A percentile compares a stretch with the other conserved stretches of the same genome.
Evolutionary conservation across 2,888 invertebrate species (phyloP).

Genomic region (Pseudococcus jackbeardsleyi): DNA sequence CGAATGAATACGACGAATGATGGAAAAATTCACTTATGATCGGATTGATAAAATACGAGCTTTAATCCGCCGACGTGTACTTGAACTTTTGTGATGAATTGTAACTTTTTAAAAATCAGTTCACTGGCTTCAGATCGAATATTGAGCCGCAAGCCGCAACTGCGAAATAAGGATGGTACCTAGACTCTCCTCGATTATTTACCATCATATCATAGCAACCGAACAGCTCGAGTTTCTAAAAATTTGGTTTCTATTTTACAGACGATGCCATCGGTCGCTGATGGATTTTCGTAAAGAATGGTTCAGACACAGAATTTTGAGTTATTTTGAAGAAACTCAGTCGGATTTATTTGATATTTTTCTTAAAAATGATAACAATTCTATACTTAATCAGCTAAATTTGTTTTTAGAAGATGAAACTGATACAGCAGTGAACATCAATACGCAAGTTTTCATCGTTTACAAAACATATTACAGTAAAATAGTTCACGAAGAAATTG

Average conservation of each 20-base stretch:
- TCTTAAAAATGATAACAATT: constrained; percentile 73
- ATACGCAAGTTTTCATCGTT: constrained; percentile 77
- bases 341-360: constrained; percentile 75
- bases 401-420: constrained; percentile 74
- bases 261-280: neutral
- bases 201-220: constrained; percentile 21
- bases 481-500: constrained; percentile 81
- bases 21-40: too few species aligned
- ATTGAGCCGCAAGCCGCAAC: too few species aligned
- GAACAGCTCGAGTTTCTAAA: neutral
- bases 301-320: constrained; percentile 77
- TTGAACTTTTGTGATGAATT: too few species aligned
- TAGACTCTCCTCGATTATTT: neutral
- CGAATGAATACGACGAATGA: too few species aligned
- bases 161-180: too few species aligned
- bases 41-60: too few species aligned
- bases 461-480: constrained; percentile 81
- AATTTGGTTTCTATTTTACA: neutral
- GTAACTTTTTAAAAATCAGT: too few species aligned
- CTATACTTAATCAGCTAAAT: constrained; percentile 73
- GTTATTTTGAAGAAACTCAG: constrained; percentile 75
- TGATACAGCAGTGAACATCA: constrained; percentile 71
- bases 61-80: too few species aligned
- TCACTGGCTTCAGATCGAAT: too few species aligned
- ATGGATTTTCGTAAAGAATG: constrained; percentile 77